Base-by-base conservation (phyloP, 2,113 vertebrate species). In the Rhipidura dahli region DNA sequence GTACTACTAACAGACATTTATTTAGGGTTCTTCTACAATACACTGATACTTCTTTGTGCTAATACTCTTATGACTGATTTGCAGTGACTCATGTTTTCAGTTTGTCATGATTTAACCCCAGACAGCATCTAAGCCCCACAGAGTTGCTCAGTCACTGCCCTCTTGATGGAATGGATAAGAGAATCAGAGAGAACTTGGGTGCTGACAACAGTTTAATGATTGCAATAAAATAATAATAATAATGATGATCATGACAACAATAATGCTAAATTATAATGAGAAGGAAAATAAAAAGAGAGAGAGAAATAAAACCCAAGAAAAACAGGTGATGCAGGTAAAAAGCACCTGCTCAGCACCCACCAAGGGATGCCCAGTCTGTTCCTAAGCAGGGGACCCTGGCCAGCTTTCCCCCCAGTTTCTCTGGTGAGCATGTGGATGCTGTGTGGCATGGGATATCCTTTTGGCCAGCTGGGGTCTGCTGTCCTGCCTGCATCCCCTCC, bases 371-470 rank as follows among this genome's bases (percentile, higher is more conserved):
- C 51, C 59, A 79, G 51, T 10, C 66, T 35, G 51, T 23, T 73
- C 45, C 39, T 16, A 6, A 53, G 59, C 45, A 66, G 66, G 10
- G 10, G 15, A 31, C 6, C 30, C 30, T 0, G 1, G 26, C 37
- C 82, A 85, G n/a, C 30, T 47, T 73, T 66, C 17, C 59, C 6
- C 6, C 7, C 40, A 47, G 53, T 33, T 59, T 79, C 53, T 45
- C 40, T 47, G 45, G 21, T 65, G 53, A 79, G 59, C 10, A 14
- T 20, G n/a, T n/a, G n/a, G n/a, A 35, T 72, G 24, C 53, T 68
- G 13, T 60, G 73, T 66, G 65, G n/a, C 45, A 1, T 53, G 66
- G 39, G 26, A 27, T 53, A 35, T 27, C 53, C 45, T 40, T 59
- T 20, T 35, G 30, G n/a, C 30, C 82, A 80, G 60, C 35, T 86